Evolutionary conservation across 2,113 vertebrate genomes (phyloP), one percentile per base, ranked within the genome.

Genomic region (Anguilla rostrata): DNA sequence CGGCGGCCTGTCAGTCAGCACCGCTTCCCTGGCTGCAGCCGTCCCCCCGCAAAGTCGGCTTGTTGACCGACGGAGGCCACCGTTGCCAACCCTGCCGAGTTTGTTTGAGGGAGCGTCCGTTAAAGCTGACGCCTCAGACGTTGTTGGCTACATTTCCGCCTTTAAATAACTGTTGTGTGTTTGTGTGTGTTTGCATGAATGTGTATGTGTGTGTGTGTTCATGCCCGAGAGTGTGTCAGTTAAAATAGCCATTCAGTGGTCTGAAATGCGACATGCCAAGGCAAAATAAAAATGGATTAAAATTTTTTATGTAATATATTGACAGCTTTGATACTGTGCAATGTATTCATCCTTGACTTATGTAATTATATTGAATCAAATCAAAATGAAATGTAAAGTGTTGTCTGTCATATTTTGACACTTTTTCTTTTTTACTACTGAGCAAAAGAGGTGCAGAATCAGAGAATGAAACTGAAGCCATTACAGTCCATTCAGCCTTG

Each of bases 1-100:
- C 93, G 93, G 94, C 94, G 91, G 88, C 82, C 53, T 88, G 89
- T 93, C 94, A 94, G 94, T 92, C 92, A 94, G 91, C 90, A 91
- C 90, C 92, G 92, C 89, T 89, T 85, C 89, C 87, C 86, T 53
- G 1, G 39, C 78, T 88, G 91, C 83, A 86, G 88, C 12, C 81
- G 87, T n/a, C 87, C 85, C 85, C 88, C 87, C 88, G 88, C 88
- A 88, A 90, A 92, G 92, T 93, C 92, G 90, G 60, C 90, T 39
- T 85, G 49, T 39, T 20, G 60, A 66, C 60, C 60, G 20, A 60
- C 57, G 6, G 39, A 43, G 75, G 66, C 60, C 26, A 46, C 83
- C 11, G 12, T 63, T 11, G 18, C 26, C 12, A 84, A 49, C n/a
- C 14, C 39, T 29, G 57, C 26, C 2, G 60, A 4, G 22, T 66